Percentiles rank a stretch among this genome's conserved stretches.
Conservation (phyloP, 2,113 vertebrate species). For the Catharus bicknelli region DNA sequence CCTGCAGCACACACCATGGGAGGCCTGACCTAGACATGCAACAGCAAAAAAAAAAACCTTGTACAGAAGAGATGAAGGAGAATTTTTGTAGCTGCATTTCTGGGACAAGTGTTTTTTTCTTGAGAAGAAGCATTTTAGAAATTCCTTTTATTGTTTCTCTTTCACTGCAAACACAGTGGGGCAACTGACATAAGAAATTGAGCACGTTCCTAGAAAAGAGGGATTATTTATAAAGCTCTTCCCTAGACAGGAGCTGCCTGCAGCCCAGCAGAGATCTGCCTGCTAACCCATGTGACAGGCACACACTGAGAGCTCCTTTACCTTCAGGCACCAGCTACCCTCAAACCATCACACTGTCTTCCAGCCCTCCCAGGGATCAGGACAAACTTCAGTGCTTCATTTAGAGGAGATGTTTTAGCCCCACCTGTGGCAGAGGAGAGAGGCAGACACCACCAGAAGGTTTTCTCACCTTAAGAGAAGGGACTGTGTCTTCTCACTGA, state of each 20-base stretch:
- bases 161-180: neutral
- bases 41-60: neutral
- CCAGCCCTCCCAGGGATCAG: neutral
- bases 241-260: neutral
- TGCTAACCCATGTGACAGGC: neutral
- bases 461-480: neutral
- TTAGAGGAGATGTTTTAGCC: neutral
- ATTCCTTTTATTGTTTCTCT: neutral
- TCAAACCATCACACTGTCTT: neutral
- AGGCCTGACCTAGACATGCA: neutral
- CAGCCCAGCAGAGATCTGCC: neutral
- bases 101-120: neutral
- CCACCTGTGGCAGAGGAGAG: neutral
- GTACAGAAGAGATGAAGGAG: neutral
- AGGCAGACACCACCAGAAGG: neutral
- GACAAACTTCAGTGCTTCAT: neutral
- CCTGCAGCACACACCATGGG: neutral
- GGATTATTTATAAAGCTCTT: neutral
- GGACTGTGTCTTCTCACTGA: neutral
- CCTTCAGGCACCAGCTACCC: neutral
- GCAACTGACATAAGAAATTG: neutral
- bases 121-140: rapidly evolving
- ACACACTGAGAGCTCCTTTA: neutral
- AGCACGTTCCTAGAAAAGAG: neutral
- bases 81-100: neutral